Evolutionary conservation across 2,888 invertebrate species (phyloP).

Genomic region (Andrena camellia): DNA sequence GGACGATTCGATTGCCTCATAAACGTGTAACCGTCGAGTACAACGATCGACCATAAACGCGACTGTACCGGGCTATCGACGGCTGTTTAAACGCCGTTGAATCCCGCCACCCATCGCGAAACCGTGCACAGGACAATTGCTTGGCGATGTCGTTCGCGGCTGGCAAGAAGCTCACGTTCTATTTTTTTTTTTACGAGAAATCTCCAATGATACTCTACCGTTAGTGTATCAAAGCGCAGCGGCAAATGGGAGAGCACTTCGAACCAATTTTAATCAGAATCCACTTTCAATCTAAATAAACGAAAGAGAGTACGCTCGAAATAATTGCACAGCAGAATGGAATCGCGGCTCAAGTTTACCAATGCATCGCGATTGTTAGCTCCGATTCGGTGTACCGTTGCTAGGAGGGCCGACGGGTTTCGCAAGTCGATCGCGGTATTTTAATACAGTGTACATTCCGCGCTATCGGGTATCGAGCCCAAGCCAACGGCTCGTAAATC

Average conservation of each 20-base stretch:
- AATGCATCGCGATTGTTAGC: not conserved
- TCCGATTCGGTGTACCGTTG: not conserved
- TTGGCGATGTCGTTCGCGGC: not conserved
- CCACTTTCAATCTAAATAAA: not conserved
- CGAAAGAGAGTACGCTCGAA: too few species aligned
- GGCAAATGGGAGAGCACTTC: not conserved
- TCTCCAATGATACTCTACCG: too few species aligned
- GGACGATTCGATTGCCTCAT: constrained; percentile 59
- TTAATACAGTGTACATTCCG: constrained; percentile 1
- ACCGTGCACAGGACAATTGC: constrained; percentile 17
- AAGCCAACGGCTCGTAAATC: constrained; percentile 13
- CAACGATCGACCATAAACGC: constrained; percentile 41
- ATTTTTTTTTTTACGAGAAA: not conserved
- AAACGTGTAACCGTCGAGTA: constrained; percentile 36
- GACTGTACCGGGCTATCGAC: constrained; percentile 20
- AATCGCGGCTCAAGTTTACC: not conserved
- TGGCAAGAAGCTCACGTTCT: not conserved
- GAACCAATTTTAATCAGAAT: not conserved
- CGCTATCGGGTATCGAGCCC: constrained; percentile 3
- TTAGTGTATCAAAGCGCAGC: too few species aligned
- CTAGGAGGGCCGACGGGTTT: not conserved
- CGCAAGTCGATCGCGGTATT: constrained; percentile 3
- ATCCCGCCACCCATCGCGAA: not conserved
- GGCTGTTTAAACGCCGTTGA: constrained; percentile 7
- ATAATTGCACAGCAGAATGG: too few species aligned